A percentile compares a stretch with the other conserved stretches of the same genome.
These are phyloP conservation scores for Phallusia fumigata DNA, from an alignment of 23 tunicate species.

Conservation along the genomic window DNA sequence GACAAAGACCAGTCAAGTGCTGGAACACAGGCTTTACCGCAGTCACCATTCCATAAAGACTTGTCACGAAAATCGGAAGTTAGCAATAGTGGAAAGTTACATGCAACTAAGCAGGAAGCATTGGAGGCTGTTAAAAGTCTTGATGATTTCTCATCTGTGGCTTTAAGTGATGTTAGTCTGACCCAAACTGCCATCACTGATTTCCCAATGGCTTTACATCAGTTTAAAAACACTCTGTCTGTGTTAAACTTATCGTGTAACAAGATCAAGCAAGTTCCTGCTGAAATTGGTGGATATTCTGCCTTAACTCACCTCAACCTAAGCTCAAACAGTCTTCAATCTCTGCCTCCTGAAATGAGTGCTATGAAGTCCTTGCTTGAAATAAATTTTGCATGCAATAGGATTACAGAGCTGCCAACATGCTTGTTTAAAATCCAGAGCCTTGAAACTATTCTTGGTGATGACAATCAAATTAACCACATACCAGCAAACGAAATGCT, in stretches of 20 bases:
- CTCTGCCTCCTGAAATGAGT: constrained; percentile 50
- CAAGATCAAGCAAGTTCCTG: constrained; percentile 32
- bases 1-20: constrained; percentile 1
- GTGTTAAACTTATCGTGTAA: constrained; percentile 44
- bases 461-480: constrained; percentile 56
- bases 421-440: constrained; percentile 35
- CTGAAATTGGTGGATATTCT: constrained; percentile 22
- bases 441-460: constrained; percentile 65
- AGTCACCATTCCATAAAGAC: constrained; percentile 30
- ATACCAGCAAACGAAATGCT: constrained; percentile 30
- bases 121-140: constrained; percentile 20
- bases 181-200: constrained; percentile 20
- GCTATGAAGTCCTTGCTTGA: constrained; percentile 40
- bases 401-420: constrained; percentile 46
- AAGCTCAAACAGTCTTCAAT: constrained; percentile 38
- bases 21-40: constrained; percentile 23
- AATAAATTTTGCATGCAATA: constrained; percentile 55
- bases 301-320: constrained; percentile 58
- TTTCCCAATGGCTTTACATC: constrained; percentile 35
- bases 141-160: constrained; percentile 23
- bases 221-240: constrained; percentile 26
- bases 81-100: constrained; percentile 34
- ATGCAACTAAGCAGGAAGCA: constrained; percentile 25
- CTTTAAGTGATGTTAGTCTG: constrained; percentile 34
- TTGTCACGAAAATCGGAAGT: constrained; percentile 44